phyloP scores from a whole-genome alignment of 2,888 invertebrate genomes.

The Drosophila borborema region DNA sequence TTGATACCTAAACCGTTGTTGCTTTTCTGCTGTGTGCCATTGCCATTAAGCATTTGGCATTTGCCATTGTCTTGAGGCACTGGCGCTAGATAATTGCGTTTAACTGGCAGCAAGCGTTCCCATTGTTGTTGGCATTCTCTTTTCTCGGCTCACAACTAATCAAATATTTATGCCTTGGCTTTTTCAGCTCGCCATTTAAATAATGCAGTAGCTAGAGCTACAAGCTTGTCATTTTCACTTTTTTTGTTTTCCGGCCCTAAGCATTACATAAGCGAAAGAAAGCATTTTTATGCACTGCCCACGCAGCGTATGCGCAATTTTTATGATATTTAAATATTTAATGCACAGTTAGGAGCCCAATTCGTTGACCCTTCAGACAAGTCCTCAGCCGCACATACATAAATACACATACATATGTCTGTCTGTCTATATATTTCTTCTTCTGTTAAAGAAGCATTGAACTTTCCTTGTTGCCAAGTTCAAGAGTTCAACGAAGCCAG shows the following conservation, averaged over 20 bases:
- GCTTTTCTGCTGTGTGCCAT: constrained; percentile 25
- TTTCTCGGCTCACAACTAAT: constrained; percentile 50
- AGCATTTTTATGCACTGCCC: constrained; percentile 31
- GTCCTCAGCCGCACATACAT: background rate
- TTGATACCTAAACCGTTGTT: constrained; percentile 30
- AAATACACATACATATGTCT: constrained; percentile 3
- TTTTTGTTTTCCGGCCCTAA: constrained; percentile 22
- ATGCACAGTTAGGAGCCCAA: constrained; percentile 29
- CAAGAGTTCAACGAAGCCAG: constrained; percentile 67
- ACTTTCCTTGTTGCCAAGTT: constrained; percentile 67
- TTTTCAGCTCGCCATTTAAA: constrained; percentile 40
- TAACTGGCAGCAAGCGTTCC: constrained; percentile 29
- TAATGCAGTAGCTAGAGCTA: constrained; percentile 37
- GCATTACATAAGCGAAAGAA: constrained; percentile 39
- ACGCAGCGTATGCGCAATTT: constrained; percentile 69
- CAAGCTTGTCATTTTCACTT: constrained; percentile 55
- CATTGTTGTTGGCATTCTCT: constrained; percentile 50
- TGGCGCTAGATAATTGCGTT: constrained; percentile 57
- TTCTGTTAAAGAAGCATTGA: constrained; percentile 62
- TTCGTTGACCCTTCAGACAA: constrained; percentile 47
- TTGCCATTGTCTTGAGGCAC: constrained; percentile 56
- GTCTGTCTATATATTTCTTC: constrained; percentile 28
- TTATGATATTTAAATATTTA: constrained; percentile 58
- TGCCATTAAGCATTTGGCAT: constrained; percentile 48
- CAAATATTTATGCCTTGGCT: constrained; percentile 66